A percentile compares a stretch with the other conserved stretches of the same genome.
These are phyloP conservation scores for Somateria mollissima DNA, from an alignment of 2,797 vertebrate species.

Conservation along the genomic window DNA sequence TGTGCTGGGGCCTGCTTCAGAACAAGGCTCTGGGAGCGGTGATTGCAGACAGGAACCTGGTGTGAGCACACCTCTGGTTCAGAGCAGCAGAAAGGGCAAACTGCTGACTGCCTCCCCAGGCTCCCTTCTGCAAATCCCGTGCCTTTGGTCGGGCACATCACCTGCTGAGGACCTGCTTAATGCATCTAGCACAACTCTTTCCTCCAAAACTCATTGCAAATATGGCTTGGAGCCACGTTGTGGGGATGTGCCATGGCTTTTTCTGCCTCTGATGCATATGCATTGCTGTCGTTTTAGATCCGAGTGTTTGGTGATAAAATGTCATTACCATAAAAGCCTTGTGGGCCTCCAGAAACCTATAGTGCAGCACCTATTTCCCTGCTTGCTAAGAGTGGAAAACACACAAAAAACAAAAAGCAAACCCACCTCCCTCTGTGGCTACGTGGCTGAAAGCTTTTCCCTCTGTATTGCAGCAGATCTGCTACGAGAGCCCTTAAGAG, in stretches of 20 bases:
- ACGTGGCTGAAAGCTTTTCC: background rate
- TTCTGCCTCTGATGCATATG: background rate
- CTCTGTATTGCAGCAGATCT: background rate
- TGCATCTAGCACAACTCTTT: background rate
- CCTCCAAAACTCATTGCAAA: background rate
- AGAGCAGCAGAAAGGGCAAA: background rate
- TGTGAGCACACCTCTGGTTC: accelerated
- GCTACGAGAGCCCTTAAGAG: background rate
- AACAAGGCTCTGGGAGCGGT: accelerated
- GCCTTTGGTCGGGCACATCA: background rate
- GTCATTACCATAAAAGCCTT: background rate
- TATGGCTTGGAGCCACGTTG: accelerated
- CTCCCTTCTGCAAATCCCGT: accelerated
- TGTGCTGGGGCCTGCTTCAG: background rate
- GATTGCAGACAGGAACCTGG: accelerated
- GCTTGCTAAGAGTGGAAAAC: background rate
- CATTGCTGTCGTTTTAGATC: accelerated
- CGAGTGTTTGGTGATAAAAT: background rate
- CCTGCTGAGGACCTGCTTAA: no score
- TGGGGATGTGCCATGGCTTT: background rate
- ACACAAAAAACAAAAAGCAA: background rate
- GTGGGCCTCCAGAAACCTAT: background rate
- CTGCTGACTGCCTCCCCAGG: background rate
- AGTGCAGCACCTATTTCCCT: background rate
- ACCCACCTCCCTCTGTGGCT: background rate